Percentiles rank a stretch among this genome's conserved stretches.
phyloP scores from a whole-genome alignment of 2,113 vertebrate species.

The Sebastes fasciatus region DNA sequence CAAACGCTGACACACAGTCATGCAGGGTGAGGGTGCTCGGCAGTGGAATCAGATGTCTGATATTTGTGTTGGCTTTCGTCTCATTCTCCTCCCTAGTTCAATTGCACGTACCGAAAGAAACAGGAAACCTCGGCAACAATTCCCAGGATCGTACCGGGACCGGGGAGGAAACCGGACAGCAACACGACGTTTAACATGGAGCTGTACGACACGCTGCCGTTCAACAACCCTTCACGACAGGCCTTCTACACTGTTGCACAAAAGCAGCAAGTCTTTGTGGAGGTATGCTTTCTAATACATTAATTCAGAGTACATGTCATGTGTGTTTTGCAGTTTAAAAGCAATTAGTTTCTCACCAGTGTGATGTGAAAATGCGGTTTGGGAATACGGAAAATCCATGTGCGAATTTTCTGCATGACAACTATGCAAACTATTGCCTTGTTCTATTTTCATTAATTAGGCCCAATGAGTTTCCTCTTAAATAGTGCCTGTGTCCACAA shows the following conservation, averaged over 20 bases:
- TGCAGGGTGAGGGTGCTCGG: constrained; percentile 2
- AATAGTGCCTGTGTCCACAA: no score
- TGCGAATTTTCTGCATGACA: no score
- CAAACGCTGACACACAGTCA: constrained; percentile 23
- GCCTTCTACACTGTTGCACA: constrained; percentile 87
- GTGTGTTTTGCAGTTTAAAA: background rate
- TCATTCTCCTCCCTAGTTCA: constrained; percentile 85
- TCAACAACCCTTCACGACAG: constrained; percentile 82
- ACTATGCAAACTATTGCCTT: no score
- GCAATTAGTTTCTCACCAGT: no score
- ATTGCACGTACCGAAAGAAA: constrained; percentile 87
- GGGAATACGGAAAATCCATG: no score
- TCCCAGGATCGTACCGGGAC: constrained; percentile 36
- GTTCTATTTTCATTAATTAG: no score
- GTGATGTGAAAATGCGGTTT: no score
- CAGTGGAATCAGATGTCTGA: constrained; percentile 36
- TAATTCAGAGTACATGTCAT: background rate
- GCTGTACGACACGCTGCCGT: constrained; percentile 86
- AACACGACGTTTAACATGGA: constrained; percentile 92
- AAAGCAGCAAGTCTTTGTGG: constrained; percentile 89
- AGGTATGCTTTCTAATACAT: constrained; percentile 82
- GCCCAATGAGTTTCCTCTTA: no score
- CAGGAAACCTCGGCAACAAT: constrained; percentile 20
- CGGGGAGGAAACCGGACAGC: constrained; percentile 40
- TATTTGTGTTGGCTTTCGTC: constrained; percentile 57